Evolutionary conservation across 2,797 vertebrate genomes (phyloP), one percentile per base, ranked within the genome.

Genomic region (Luscinia luscinia): DNA sequence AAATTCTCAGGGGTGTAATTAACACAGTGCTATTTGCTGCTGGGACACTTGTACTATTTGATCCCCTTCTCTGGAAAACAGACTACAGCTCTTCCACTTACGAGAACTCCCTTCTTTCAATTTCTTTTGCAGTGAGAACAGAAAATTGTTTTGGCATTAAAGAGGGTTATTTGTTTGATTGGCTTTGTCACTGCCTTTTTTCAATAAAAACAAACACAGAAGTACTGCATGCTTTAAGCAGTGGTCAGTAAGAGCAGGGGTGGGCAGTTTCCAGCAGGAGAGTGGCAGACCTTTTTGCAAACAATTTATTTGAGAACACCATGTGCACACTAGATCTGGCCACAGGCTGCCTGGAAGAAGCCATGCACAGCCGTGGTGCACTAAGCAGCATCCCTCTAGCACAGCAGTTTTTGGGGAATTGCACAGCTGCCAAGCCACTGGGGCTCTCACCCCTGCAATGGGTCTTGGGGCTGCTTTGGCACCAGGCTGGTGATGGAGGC

Each of bases 331-430:
- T 9, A 30, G 13, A 16, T 43, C 34, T 70, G 75, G 40, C 15
- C 34, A 6, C 4, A 5, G 9, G 36, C 5, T 0, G 1, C 19
- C 48, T 48, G 54, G 63, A 75, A 79, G 30, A 48, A 94, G 68
- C 34, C 38, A 13, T 14, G 41, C 59, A 48, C 0, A 4, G 9
- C 13, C 0, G 0, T 1, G 2, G 30, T 26, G 58, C 49, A 17
- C 19, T 2, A 41, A 83, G 27, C 27, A 68, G 40, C 49, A 43
- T 15, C 41, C 20, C 41, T 55, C 30, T 5, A 38, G 49, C 7
- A 6, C 0, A 3, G 59, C 0, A 4, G 13, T 6, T 32, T 51
- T 45, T 28, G 40, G 34, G 16, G 24, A 21, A 45, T 46, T 32
- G 59, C 54, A 28, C 49, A 2, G 2, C 38, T 2, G 4, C 27